Percentiles rank a stretch among this genome's conserved stretches.
Conservation (phyloP, 64 coral and sea anemone species). For the Acropora yongei region DNA sequence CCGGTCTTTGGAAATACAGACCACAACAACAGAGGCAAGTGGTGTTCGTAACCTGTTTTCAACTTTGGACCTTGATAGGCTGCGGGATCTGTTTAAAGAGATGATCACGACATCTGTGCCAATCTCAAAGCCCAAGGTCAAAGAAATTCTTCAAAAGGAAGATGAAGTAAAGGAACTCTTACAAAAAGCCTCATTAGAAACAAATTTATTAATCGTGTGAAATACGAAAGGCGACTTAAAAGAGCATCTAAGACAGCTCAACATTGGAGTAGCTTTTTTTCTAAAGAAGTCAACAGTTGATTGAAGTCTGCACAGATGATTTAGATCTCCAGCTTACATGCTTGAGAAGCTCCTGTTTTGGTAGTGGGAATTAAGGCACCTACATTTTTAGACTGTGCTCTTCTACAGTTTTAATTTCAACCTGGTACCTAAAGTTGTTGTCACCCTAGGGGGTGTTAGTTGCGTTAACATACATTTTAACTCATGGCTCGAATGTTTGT, state of each 20-base stretch:
- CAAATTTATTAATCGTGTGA: conserved; percentile 17
- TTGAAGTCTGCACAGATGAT: neutral
- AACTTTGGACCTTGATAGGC: conserved; percentile 9
- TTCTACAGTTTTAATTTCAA: conserved; percentile 24
- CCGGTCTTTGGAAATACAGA: neutral
- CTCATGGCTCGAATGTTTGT: neutral
- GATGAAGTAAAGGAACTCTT: too few relatives aligned
- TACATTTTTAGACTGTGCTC: neutral
- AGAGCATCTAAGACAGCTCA: conserved; percentile 5
- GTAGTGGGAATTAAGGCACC: neutral
- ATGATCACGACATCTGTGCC: conserved; percentile 40
- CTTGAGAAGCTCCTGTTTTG: conserved; percentile 4
- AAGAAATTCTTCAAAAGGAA: conserved; percentile 44
- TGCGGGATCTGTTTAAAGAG: conserved; percentile 27
- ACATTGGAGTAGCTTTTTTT: neutral
- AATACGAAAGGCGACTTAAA: conserved; percentile 10
- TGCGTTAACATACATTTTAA: conserved; percentile 11
- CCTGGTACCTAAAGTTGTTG: conserved; percentile 15
- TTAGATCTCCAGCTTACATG: conserved; percentile 9
- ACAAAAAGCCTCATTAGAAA: too few relatives aligned
- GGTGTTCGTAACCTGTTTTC: conserved; percentile 33
- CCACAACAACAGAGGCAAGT: conserved; percentile 23
- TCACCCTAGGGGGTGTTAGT: conserved; percentile 3
- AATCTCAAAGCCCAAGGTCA: conserved; percentile 32
- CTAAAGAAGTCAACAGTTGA: too few relatives aligned